phyloP scores from a whole-genome alignment of 2,888 invertebrate species.

The Tribolium freemani region DNA sequence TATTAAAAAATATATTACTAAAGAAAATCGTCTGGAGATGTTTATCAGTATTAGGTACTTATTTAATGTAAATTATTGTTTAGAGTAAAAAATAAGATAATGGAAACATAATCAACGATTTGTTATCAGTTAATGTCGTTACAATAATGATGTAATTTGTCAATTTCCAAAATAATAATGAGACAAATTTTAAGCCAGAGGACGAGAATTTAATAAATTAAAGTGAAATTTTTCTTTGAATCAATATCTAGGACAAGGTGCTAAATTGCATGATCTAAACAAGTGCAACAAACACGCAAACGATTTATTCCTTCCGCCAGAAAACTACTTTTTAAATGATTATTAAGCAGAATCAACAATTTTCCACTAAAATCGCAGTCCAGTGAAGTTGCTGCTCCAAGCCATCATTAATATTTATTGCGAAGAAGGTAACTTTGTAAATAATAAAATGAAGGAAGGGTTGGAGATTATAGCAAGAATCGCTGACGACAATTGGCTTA shows the following conservation, averaged over 20 bases:
- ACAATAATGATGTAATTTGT: background rate
- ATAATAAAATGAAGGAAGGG: constrained; percentile 9
- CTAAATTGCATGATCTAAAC: background rate
- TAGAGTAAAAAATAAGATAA: background rate
- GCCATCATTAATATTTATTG: background rate
- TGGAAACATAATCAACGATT: background rate
- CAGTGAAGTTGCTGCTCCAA: background rate
- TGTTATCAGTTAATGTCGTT: background rate
- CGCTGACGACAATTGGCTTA: background rate
- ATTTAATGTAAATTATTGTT: background rate
- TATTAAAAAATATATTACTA: background rate
- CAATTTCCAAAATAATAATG: background rate
- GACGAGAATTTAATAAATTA: background rate
- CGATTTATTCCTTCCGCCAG: no score
- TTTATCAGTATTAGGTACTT: background rate
- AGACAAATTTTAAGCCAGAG: no score
- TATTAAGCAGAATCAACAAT: constrained; percentile 13
- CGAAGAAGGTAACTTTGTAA: background rate
- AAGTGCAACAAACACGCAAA: background rate
- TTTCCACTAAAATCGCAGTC: constrained; percentile 9
- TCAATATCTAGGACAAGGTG: background rate
- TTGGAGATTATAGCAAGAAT: constrained; percentile 5
- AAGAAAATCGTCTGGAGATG: background rate
- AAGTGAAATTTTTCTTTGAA: background rate
- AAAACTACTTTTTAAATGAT: no score